Evolutionary conservation across 2,797 vertebrate genomes (phyloP).

Genomic region (Lepus oiostolus): DNA sequence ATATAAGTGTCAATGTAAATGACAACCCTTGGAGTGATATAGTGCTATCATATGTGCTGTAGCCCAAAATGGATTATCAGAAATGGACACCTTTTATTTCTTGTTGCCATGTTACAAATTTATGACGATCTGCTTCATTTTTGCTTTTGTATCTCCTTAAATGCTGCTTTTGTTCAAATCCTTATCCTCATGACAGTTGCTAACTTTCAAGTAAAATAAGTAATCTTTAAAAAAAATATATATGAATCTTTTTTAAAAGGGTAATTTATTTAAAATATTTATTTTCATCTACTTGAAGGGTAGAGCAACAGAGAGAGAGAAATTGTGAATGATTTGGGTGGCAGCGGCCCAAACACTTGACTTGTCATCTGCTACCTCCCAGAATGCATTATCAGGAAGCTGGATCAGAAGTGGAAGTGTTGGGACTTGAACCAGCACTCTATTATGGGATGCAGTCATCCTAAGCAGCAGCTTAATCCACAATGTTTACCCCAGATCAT

Average conservation of each 20-base stretch:
- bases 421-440: no score
- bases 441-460: no score
- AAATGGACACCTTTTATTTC: slow-evolving; percentile 33
- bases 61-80: background rate
- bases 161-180: slow-evolving; percentile 52
- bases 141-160: background rate
- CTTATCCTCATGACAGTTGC: background rate
- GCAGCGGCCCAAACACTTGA: no score
- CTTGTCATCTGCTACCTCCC: no score
- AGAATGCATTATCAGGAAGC: no score
- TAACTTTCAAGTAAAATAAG: background rate
- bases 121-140: background rate
- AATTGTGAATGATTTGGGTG: no score
- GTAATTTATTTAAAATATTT: no score
- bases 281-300: no score
- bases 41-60: background rate
- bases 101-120: slow-evolving; percentile 35
- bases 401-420: no score
- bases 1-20: background rate
- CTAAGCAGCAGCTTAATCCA: no score
- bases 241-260: background rate
- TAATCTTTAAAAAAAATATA: background rate
- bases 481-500: no score
- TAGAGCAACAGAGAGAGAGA: no score
- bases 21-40: background rate